Conservation (phyloP, 2,797 vertebrate species). For the Acropternis orthonyx region DNA sequence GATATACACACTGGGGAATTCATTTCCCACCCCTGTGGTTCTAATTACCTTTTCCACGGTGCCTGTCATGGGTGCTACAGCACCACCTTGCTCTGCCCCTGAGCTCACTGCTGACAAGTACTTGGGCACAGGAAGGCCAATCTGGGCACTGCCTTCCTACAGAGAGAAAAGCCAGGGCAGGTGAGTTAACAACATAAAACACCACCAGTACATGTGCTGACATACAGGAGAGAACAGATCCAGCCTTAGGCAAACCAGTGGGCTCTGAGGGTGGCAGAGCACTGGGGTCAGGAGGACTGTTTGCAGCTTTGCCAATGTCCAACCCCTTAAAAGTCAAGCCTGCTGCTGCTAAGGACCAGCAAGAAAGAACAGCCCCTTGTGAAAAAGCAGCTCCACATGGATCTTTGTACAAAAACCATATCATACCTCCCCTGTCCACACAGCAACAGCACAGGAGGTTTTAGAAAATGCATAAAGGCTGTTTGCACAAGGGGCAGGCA, state of each 20-base stretch:
- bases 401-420: background rate
- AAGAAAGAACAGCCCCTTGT: background rate
- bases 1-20: background rate
- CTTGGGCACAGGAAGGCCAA: conserved; percentile 87
- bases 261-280: background rate
- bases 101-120: conserved; percentile 83
- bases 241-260: background rate
- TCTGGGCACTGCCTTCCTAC: conserved; percentile 84
- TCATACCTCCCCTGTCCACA: background rate
- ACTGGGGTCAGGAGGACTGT: background rate
- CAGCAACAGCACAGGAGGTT: background rate
- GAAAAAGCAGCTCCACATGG: background rate
- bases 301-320: background rate
- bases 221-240: background rate
- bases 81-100: conserved; percentile 77
- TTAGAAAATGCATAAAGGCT: background rate
- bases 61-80: conserved; percentile 93
- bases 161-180: background rate
- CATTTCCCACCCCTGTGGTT: background rate
- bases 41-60: conserved; percentile 92
- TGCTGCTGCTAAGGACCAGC: background rate
- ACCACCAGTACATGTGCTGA: background rate
- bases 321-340: background rate
- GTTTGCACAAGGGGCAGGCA: background rate
- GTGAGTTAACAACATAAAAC: background rate